Evolutionary conservation across 2,113 vertebrate species (phyloP).

Genomic region (Leucoraja erinaceus): DNA sequence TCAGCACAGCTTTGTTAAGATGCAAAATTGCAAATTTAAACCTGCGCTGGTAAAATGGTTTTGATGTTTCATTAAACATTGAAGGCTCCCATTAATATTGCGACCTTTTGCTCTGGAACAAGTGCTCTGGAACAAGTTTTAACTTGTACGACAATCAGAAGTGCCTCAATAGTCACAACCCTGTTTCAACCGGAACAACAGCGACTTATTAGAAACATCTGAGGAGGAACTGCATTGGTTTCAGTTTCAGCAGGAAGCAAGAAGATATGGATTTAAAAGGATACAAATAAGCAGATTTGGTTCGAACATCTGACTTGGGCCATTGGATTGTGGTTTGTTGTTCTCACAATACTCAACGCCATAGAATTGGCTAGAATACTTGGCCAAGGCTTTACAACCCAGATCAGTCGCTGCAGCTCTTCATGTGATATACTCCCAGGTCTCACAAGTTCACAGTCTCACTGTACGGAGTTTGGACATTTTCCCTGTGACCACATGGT

Average conservation of each 20-base stretch:
- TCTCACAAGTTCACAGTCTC: too few species aligned
- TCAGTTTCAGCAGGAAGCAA: slow-evolving; percentile 24
- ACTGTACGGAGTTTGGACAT: too few species aligned
- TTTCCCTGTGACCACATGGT: too few species aligned
- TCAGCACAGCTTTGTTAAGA: not conserved
- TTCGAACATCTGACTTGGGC: not conserved
- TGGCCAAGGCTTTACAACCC: not conserved
- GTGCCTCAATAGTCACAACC: not conserved
- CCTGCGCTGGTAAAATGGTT: not conserved
- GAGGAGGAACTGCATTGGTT: not conserved
- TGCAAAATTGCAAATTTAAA: slow-evolving; percentile 15
- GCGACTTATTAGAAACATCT: not conserved
- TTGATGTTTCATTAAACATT: not conserved
- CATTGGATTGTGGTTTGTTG: not conserved
- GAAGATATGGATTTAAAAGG: not conserved
- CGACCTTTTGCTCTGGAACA: not conserved
- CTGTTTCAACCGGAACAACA: not conserved
- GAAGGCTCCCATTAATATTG: too few species aligned
- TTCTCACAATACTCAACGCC: not conserved
- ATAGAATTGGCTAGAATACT: not conserved
- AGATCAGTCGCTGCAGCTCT: not conserved
- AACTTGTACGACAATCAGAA: not conserved
- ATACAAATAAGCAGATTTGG: not conserved
- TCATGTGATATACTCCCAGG: not conserved
- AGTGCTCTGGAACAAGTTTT: slow-evolving; percentile 5